Conservation (phyloP, 2,113 vertebrate genomes). For the Antechinus stuartii region DNA sequence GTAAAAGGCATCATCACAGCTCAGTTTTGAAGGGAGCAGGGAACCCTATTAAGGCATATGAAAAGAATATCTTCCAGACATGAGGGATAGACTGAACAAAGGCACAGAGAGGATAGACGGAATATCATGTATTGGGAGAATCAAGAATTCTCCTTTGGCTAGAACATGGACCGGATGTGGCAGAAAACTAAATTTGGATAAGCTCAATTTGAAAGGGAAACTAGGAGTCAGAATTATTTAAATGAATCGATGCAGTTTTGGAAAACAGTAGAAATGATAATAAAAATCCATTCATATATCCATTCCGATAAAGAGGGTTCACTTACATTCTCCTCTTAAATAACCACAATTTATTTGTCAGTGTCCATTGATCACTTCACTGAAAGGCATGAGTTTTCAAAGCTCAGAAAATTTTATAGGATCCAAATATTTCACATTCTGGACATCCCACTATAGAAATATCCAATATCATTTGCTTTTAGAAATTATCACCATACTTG, state of each 20-base stretch:
- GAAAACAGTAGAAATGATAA: not conserved
- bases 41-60: not conserved
- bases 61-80: not conserved
- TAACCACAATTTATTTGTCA: not conserved
- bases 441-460: not conserved
- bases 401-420: not conserved
- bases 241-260: not conserved
- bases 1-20: not conserved
- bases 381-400: not conserved
- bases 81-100: not conserved
- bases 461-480: not conserved
- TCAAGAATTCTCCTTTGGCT: not conserved
- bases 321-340: not conserved
- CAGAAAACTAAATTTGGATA: not conserved
- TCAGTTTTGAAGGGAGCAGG: not conserved
- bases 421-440: not conserved
- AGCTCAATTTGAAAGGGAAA: not conserved
- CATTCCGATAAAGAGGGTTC: not conserved
- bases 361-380: not conserved
- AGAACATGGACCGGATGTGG: not conserved
- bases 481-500: not conserved
- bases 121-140: not conserved
- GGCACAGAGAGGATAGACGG: not conserved
- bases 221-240: not conserved
- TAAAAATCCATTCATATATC: not conserved